Base-by-base conservation (phyloP, 2,888 invertebrate genomes). In the Cantharis lateralis region DNA sequence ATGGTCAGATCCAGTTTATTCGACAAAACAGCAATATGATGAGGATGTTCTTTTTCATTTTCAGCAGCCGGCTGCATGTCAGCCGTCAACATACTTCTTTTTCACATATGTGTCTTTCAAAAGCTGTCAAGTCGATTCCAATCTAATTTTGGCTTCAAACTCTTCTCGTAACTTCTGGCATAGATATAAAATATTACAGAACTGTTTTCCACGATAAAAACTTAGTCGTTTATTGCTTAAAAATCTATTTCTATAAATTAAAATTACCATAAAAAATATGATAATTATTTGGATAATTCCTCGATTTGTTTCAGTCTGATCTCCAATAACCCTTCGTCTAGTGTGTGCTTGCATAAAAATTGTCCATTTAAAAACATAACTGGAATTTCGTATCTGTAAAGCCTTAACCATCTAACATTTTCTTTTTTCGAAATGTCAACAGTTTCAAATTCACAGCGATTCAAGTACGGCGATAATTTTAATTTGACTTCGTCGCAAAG, bases 301-400 rank as follows among this genome's bases (percentile, higher is more conserved):
- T 75, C 75, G 20, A 78, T 76, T 74, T 76, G 72, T 15, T 62
- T 71, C 61, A 94, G 86, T 84, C 90, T 89, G 81, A 81, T 89
- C 72, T 91, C 88, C 81, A 94, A 88, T 75, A 93, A 85, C 69
- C 89, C 86, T 76, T 87, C 89, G 87, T 95, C 91, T 81, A 95
- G 88, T 78, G 88, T 90, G 86, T 95, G 94, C 90, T 93, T 95
- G 85, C 95, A 95, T 68, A 97, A 89, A 88, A 92, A 97, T 83
- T 93, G 91, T 5, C 94, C 95, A 88, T 96, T 94, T 9, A 97
- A 89, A 88, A 96, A 96, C 81, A 97, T 88, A 10, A 97, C 97
- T 63, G 97, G 97, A 85, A 97, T 97, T 85, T 97, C 96, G 85
- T 93, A 91, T 80, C 93, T 91, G 85, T 96, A 97, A 68, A 95